Conservation (phyloP, 2,888 invertebrate genomes). For the Antheraea yamamai region DNA sequence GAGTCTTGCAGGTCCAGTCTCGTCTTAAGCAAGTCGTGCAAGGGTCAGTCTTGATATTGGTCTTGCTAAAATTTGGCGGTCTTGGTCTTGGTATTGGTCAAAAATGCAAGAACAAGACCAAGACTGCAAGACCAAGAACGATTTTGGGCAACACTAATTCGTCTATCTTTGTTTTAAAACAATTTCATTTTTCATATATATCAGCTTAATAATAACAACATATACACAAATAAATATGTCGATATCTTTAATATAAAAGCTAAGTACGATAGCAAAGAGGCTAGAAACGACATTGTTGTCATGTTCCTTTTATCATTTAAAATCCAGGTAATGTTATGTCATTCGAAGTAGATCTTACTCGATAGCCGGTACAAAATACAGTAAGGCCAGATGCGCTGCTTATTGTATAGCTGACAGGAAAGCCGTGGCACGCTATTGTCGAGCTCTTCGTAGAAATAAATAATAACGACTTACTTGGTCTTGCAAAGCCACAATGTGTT, state of each 20-base stretch:
- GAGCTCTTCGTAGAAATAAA: slow-evolving; percentile 66
- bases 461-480: slow-evolving; percentile 77
- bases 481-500: slow-evolving; percentile 67
- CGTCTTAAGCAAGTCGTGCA: too few relatives aligned
- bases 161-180: background rate
- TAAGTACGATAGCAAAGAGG: slow-evolving; percentile 51
- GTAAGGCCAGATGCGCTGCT: slow-evolving; percentile 69
- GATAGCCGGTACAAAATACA: slow-evolving; percentile 60
- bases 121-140: too few relatives aligned
- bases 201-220: background rate
- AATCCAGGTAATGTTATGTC: slow-evolving; percentile 65
- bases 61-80: too few relatives aligned
- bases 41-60: too few relatives aligned
- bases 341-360: slow-evolving; percentile 62
- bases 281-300: slow-evolving; percentile 44
- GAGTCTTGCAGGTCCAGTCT: too few relatives aligned
- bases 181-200: background rate
- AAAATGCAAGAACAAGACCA: too few relatives aligned
- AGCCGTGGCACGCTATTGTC: slow-evolving; percentile 71
- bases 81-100: too few relatives aligned
- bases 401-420: slow-evolving; percentile 76
- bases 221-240: slow-evolving; percentile 27
- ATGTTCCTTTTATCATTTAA: slow-evolving; percentile 54
- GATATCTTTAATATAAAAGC: slow-evolving; percentile 53
- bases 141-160: too few relatives aligned